Conservation (phyloP, 2,113 vertebrate species). For the Cebidichthys violaceus region DNA sequence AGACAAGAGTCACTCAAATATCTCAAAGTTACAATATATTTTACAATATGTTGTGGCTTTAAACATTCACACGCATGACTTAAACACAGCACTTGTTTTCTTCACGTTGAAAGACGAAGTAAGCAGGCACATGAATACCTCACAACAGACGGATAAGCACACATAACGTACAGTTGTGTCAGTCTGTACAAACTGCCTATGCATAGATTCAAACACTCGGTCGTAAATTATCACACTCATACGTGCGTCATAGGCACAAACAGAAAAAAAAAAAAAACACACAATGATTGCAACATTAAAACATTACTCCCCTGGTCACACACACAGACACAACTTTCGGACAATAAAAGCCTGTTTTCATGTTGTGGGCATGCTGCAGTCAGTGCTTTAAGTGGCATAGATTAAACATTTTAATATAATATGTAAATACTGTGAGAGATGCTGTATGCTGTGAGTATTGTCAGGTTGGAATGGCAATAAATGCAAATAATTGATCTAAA, state of each 20-base stretch:
- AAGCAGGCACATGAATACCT: slow-evolving; percentile 73
- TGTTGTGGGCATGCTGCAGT: slow-evolving; percentile 74
- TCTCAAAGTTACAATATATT: slow-evolving; percentile 61
- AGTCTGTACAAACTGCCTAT: slow-evolving; percentile 60
- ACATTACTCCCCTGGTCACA: slow-evolving; percentile 47
- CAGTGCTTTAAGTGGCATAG: slow-evolving; percentile 52
- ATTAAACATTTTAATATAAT: slow-evolving; percentile 67
- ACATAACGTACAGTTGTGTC: slow-evolving; percentile 23
- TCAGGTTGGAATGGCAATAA: slow-evolving; percentile 46
- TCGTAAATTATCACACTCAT: slow-evolving; percentile 31
- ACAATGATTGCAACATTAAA: slow-evolving; percentile 54
- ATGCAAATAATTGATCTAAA: slow-evolving; percentile 43
- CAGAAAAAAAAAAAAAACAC: slow-evolving; percentile 29
- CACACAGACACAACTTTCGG: slow-evolving; percentile 44
- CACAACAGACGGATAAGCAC: slow-evolving; percentile 56
- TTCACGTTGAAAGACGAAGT: slow-evolving; percentile 54
- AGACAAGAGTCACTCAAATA: slow-evolving; percentile 61
- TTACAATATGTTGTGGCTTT: slow-evolving; percentile 53
- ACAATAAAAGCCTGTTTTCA: slow-evolving; percentile 60
- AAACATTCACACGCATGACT: slow-evolving; percentile 66
- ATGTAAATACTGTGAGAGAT: slow-evolving; percentile 68
- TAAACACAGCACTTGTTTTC: slow-evolving; percentile 50
- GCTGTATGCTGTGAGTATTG: slow-evolving; percentile 29
- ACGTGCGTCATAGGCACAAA: slow-evolving; percentile 23
- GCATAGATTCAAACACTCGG: slow-evolving; percentile 45